Evolutionary conservation across 2,888 invertebrate genomes (phyloP).

Genomic region (Sycophila texana): DNA sequence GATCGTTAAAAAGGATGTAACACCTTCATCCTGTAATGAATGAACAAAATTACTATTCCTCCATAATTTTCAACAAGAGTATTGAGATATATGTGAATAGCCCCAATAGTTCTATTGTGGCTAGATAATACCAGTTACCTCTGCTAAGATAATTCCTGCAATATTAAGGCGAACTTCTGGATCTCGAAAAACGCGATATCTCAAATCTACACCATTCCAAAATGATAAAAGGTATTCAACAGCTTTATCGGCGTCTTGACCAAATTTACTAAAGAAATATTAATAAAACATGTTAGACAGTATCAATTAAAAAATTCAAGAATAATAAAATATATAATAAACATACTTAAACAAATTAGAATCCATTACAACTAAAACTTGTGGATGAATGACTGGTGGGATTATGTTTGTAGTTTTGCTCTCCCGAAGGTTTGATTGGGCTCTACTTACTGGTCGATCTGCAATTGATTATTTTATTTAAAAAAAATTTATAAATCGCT

Average conservation of each 20-base stretch:
- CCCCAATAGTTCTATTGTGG: not conserved
- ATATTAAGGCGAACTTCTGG: constrained; percentile 43
- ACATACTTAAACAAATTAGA: constrained; percentile 25
- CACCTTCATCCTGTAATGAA: constrained; percentile 4
- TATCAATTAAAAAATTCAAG: not conserved
- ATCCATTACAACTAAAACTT: constrained; percentile 42
- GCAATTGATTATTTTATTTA: not conserved
- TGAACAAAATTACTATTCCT: not conserved
- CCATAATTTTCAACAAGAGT: not conserved
- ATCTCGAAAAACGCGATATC: constrained; percentile 35
- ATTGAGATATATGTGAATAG: not conserved
- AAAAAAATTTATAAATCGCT: not conserved
- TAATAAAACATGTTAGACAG: not conserved
- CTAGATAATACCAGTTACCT: constrained; percentile 12
- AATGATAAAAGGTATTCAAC: constrained; percentile 38
- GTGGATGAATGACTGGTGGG: constrained; percentile 23
- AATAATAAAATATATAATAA: not conserved
- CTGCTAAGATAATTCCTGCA: constrained; percentile 42
- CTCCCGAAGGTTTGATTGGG: not conserved
- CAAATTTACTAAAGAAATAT: constrained; percentile 30
- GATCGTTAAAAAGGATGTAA: constrained; percentile 18
- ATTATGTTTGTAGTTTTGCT: not conserved
- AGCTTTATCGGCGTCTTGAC: not conserved
- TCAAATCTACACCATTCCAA: constrained; percentile 50
- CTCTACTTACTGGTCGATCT: not conserved